Percentiles rank a stretch among this genome's conserved stretches.
Conservation (phyloP, 2,888 invertebrate species). For the Anorthoa munda region DNA sequence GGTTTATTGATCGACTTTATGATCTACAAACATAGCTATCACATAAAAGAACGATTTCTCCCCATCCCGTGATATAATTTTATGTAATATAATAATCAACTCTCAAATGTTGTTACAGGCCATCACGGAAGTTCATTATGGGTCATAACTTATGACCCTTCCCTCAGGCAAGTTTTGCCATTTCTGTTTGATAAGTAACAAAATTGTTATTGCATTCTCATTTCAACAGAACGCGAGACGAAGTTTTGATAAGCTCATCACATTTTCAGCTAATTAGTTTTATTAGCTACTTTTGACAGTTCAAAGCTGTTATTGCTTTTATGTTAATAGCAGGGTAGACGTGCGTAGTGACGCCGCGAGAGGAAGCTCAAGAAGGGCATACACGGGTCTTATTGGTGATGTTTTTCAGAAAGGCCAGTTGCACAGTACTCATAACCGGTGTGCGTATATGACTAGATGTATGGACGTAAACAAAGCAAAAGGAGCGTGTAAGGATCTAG, state of each 20-base stretch:
- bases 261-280: constrained; percentile 44
- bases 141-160: constrained; percentile 43
- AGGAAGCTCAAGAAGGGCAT: too few species aligned
- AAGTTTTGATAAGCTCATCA: constrained; percentile 38
- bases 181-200: constrained; percentile 51
- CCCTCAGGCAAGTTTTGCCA: constrained; percentile 41
- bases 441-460: too few species aligned
- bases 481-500: too few species aligned
- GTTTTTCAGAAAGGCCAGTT: too few species aligned
- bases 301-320: not conserved
- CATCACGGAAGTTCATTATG: constrained; percentile 44
- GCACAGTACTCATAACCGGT: too few species aligned
- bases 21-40: too few species aligned
- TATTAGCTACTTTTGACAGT: constrained; percentile 8
- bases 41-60: not conserved
- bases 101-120: constrained; percentile 40
- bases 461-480: too few species aligned
- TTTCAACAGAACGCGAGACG: constrained; percentile 4
- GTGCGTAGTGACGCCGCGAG: too few species aligned
- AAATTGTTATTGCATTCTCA: constrained; percentile 52
- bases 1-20: not conserved
- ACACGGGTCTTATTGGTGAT: too few species aligned
- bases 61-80: constrained; percentile 9
- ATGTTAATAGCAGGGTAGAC: not conserved
- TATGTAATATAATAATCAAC: constrained; percentile 36